Conservation (phyloP, 2,888 invertebrate species). For the Ganaspis brasiliensis region DNA sequence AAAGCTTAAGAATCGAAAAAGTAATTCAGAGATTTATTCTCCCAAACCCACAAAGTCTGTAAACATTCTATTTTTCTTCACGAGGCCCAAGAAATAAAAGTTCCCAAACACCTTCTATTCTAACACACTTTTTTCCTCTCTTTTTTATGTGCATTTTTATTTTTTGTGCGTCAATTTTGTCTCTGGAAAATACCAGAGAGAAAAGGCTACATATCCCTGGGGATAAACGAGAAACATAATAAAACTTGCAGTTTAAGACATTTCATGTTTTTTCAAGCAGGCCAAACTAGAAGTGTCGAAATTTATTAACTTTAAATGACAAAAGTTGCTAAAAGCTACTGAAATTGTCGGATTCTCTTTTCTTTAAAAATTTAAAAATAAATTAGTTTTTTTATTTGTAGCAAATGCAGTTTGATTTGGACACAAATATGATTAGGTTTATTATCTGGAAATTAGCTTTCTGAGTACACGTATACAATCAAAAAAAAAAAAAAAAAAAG, state of each 20-base stretch:
- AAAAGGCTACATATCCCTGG: background rate
- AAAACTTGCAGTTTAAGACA: conserved; percentile 1
- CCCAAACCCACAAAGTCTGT: background rate
- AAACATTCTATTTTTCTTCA: background rate
- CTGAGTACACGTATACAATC: no score
- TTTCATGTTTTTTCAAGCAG: background rate
- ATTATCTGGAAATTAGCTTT: no score
- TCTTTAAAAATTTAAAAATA: no score
- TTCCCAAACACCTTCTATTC: background rate
- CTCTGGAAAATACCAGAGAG: conserved; percentile 1
- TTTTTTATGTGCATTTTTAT: background rate
- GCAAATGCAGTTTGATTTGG: no score
- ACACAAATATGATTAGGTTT: no score
- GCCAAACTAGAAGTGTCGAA: background rate
- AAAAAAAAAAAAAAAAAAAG: background rate
- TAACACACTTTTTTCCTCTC: background rate
- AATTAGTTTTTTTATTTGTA: no score
- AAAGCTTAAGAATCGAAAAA: conserved; percentile 32
- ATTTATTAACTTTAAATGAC: background rate
- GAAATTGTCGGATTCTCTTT: no score
- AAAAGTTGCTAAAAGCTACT: background rate
- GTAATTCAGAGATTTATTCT: conserved; percentile 30
- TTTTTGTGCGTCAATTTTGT: conserved; percentile 3
- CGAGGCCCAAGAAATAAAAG: conserved; percentile 9
- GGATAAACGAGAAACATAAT: background rate